These are phyloP conservation scores for Anastatus disparis DNA, from an alignment of 1,140 invertebrate species.

Conservation along the genomic window DNA sequence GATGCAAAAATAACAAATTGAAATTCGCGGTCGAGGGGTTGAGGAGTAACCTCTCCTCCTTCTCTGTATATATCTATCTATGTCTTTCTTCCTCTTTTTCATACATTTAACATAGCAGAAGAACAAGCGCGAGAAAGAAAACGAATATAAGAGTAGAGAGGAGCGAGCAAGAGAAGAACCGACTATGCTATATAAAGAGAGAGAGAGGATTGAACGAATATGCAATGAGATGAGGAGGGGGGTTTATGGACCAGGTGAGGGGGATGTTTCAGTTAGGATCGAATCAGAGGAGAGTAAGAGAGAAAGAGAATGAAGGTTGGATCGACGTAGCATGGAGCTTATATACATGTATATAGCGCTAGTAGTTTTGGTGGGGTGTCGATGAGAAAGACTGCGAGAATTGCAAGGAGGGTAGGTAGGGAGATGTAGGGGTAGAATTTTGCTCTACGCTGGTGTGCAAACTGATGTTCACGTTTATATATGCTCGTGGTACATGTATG, in stretches of 20 bases:
- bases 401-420: not conserved
- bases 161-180: slow-evolving; percentile 41
- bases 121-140: slow-evolving; percentile 18
- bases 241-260: slow-evolving; percentile 16
- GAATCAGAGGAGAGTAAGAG: slow-evolving; percentile 7
- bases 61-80: not conserved
- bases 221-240: not conserved
- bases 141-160: slow-evolving; percentile 38
- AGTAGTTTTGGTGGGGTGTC: not conserved
- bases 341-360: not conserved
- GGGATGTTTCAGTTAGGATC: slow-evolving; percentile 8
- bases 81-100: too few relatives aligned
- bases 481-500: not conserved
- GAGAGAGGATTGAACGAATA: slow-evolving; percentile 20
- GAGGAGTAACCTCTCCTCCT: slow-evolving; percentile 27
- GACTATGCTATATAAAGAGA: too few relatives aligned
- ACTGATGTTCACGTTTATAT: slow-evolving; percentile 35
- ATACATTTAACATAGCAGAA: too few relatives aligned
- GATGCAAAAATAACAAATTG: slow-evolving; percentile 65
- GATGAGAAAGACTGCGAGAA: not conserved
- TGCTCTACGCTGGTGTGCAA: slow-evolving; percentile 1
- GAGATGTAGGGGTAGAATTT: not conserved
- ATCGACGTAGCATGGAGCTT: not conserved
- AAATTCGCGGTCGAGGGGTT: slow-evolving; percentile 54
- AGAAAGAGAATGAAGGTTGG: not conserved